These are phyloP conservation scores for Heteromyza rotundicornis DNA, from an alignment of 2,888 invertebrate genomes.

Conservation along the genomic window DNA sequence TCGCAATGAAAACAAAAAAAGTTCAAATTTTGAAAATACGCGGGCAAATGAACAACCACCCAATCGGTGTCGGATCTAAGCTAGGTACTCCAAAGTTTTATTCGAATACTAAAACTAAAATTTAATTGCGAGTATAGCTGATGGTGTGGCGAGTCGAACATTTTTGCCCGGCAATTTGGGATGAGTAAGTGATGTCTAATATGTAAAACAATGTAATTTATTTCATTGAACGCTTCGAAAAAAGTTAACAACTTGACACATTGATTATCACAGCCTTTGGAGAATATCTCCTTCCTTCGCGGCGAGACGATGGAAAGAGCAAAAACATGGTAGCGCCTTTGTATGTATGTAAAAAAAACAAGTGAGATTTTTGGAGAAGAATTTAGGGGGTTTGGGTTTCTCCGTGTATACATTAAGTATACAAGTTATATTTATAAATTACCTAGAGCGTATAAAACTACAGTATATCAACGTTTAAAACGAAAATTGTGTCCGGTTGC, in stretches of 20 bases:
- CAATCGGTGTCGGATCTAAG: background rate
- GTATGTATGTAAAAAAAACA: constrained; percentile 13
- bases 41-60: background rate
- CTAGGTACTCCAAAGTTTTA: constrained; percentile 33
- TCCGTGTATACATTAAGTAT: constrained; percentile 26
- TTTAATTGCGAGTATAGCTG: too few species aligned
- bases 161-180: too few species aligned
- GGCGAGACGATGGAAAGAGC: background rate
- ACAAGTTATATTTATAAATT: constrained; percentile 2
- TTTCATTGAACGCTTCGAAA: constrained; percentile 11
- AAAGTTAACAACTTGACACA: constrained; percentile 37
- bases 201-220: background rate
- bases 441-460: background rate
- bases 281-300: background rate
- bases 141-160: too few species aligned
- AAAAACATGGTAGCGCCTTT: background rate
- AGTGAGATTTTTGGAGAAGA: constrained; percentile 19
- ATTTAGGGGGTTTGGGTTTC: constrained; percentile 16
- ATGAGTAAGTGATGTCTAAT: too few species aligned
- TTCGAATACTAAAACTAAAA: too few species aligned
- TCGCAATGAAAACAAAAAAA: constrained; percentile 5
- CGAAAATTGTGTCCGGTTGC: background rate
- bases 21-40: background rate
- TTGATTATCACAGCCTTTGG: constrained; percentile 38
- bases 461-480: background rate